Percentiles rank a stretch among this genome's conserved stretches.
phyloP scores from a whole-genome alignment of 2,888 invertebrate genomes.

The Tribolium freemani region DNA sequence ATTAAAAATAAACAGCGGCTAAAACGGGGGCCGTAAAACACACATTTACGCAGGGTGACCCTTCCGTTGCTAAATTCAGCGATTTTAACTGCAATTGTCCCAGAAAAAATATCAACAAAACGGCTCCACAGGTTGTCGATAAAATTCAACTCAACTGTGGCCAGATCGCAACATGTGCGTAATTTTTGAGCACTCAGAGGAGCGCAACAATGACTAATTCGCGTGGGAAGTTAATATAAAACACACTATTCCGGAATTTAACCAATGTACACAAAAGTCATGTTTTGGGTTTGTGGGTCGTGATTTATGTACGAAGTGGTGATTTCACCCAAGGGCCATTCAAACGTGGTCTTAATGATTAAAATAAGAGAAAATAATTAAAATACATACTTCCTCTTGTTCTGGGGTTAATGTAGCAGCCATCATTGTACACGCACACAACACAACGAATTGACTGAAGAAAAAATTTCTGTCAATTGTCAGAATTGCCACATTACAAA shows the following conservation, averaged over 20 bases:
- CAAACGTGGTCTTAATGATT: too few species aligned
- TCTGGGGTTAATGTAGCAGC: slow-evolving; percentile 83
- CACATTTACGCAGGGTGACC: too few species aligned
- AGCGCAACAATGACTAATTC: slow-evolving; percentile 30
- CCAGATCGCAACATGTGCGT: background rate
- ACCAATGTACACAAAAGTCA: slow-evolving; percentile 7
- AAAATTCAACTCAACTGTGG: slow-evolving; percentile 33
- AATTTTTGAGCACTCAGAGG: slow-evolving; percentile 10
- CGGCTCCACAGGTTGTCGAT: slow-evolving; percentile 48
- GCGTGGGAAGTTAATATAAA: slow-evolving; percentile 37
- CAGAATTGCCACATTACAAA: background rate
- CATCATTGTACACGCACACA: slow-evolving; percentile 67
- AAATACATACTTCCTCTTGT: slow-evolving; percentile 80
- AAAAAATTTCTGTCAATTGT: background rate
- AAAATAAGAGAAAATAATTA: background rate
- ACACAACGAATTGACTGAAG: slow-evolving; percentile 35
- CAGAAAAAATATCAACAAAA: slow-evolving; percentile 22
- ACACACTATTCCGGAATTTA: slow-evolving; percentile 25
- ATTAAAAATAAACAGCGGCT: slow-evolving; percentile 54
- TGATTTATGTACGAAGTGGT: background rate
- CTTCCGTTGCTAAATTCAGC: too few species aligned
- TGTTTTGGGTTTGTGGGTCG: background rate
- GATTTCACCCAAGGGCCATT: background rate
- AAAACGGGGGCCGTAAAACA: slow-evolving; percentile 19
- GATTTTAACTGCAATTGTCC: background rate